Evolutionary conservation across 2,888 invertebrate genomes (phyloP), one percentile per base, ranked within the genome.

Genomic region (Smittia aterrima): DNA sequence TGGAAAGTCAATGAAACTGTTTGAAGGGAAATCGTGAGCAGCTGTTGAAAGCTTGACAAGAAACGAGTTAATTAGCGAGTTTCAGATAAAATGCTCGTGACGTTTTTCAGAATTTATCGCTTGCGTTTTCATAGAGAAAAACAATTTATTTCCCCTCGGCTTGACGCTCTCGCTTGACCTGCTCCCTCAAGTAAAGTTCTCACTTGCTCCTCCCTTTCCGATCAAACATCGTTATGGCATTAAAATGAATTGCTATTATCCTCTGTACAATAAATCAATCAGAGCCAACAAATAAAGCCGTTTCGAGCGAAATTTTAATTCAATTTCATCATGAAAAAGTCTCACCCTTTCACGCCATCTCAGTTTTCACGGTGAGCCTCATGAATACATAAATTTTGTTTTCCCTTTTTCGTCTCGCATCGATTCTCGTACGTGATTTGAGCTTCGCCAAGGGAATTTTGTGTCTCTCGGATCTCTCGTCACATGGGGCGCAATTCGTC

Each of bases 401-500:
- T 16, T 47, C 47, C 47, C 16, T 47, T 11, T 47, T 47, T n/a
- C 47, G n/a, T 47, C 11, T 47, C 47, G 47, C 47, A n/a, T 11
- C 16, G 32, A 32, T 47, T 47, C 47, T 47, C 47, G 47, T 47
- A 47, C 16, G 47, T 47, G 16, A 47, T 47, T 47, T 2, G 16
- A n/a, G 3, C 47, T 2, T 13, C 47, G 16, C 7, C 47, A 13
- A 2, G 32, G 32, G 32, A 32, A 47, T 47, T 47, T 16, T 11
- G 16, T 47, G 24, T 22, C 58, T 58, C 18, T 18, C 53, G n/a
- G 2, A 2, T 18, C 18, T 18, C 3, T 20, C 1, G 20, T 18
- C 58, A 58, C 58, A 22, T 58, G 58, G 58, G 22, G 16, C 1
- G 18, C 41, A 9, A 68, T 68, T 68, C 47, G 41, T 68, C 68